phyloP scores from a whole-genome alignment of 37 sponge, comb jelly and placozoan species.

The Crambe crambe region DNA sequence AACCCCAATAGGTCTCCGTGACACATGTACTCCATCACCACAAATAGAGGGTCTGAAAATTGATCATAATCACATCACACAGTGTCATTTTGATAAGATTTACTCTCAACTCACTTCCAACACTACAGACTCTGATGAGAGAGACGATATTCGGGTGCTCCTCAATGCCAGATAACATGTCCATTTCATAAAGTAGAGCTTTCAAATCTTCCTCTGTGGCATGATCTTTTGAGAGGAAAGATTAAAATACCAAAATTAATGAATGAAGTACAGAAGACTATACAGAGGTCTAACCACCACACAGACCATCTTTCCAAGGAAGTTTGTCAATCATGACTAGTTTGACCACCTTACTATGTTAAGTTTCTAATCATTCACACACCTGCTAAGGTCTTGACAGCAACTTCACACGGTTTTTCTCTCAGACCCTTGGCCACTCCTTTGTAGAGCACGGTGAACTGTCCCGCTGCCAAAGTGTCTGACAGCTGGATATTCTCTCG shows the following conservation, averaged over 20 bases:
- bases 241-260: neutral
- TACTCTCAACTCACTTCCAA: conserved; percentile 35
- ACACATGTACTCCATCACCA: conserved; percentile 80
- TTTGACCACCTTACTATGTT: neutral
- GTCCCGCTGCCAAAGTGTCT: conserved; percentile 51
- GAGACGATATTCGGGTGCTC: conserved; percentile 61
- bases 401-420: conserved; percentile 43
- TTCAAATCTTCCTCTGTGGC: conserved; percentile 61
- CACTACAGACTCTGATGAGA: conserved; percentile 53
- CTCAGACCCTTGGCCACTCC: conserved; percentile 42
- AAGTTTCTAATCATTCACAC: neutral
- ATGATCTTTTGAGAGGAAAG: conserved; percentile 18
- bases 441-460: conserved; percentile 49
- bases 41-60: conserved; percentile 42
- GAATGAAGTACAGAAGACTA: neutral
- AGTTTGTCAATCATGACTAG: neutral
- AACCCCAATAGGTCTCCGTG: conserved; percentile 85
- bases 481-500: conserved; percentile 45
- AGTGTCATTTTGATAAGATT: neutral
- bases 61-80: too few species aligned
- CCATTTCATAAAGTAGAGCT: conserved; percentile 54
- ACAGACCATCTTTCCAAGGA: neutral
- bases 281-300: neutral
- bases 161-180: conserved; percentile 46
- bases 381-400: conserved; percentile 62